phyloP scores from a whole-genome alignment of 2,797 vertebrate genomes.

The Meda fulgida region DNA sequence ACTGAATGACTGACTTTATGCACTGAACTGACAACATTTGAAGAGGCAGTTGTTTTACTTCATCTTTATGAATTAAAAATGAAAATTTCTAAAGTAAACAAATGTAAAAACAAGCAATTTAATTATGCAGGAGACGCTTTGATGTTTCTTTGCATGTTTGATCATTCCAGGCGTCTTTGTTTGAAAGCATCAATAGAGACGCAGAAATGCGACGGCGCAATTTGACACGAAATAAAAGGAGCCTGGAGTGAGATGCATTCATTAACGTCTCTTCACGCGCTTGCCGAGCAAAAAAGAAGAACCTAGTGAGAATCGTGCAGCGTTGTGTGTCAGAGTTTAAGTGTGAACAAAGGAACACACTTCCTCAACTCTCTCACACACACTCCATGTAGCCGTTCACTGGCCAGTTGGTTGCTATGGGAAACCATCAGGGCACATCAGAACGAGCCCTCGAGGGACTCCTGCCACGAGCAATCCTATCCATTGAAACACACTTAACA shows the following conservation, averaged over 20 bases:
- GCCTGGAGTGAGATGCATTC: slow-evolving; percentile 28
- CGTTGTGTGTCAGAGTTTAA: slow-evolving; percentile 43
- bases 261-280: slow-evolving; percentile 29
- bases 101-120: slow-evolving; percentile 29
- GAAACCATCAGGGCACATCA: slow-evolving; percentile 61
- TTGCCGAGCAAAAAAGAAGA: slow-evolving; percentile 13
- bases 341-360: slow-evolving; percentile 22
- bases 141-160: slow-evolving; percentile 37
- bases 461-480: slow-evolving; percentile 48
- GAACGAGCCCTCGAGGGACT: slow-evolving; percentile 59
- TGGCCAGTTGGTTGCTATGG: slow-evolving; percentile 63
- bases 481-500: slow-evolving; percentile 45
- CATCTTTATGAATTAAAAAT: slow-evolving; percentile 43
- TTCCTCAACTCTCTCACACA: slow-evolving; percentile 47
- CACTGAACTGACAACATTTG: not conserved
- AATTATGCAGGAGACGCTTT: slow-evolving; percentile 42
- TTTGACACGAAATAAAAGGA: not conserved
- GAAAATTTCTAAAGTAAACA: slow-evolving; percentile 9
- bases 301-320: slow-evolving; percentile 19
- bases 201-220: not conserved
- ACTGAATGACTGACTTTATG: not conserved
- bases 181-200: slow-evolving; percentile 18
- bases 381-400: slow-evolving; percentile 48
- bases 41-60: slow-evolving; percentile 1
- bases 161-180: slow-evolving; percentile 39